These are phyloP conservation scores for Artibeus jamaicensis DNA, from an alignment of 2,797 vertebrate species.

Conservation along the genomic window DNA sequence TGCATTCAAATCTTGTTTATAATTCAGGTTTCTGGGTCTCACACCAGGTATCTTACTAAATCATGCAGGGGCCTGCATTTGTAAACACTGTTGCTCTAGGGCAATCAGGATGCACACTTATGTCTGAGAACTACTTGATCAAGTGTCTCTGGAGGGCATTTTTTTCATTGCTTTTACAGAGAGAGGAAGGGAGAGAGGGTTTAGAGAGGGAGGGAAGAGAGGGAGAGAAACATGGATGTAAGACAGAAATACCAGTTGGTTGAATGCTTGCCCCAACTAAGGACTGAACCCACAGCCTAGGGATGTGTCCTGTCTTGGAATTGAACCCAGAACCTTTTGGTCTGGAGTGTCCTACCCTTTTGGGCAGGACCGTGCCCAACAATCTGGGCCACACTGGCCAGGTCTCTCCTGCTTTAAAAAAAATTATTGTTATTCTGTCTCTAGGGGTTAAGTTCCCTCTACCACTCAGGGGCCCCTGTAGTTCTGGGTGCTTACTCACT, in stretches of 20 bases:
- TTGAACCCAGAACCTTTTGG: background rate
- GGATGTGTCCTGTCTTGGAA: background rate
- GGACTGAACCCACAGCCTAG: background rate
- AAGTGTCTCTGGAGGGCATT: background rate
- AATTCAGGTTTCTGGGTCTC: background rate
- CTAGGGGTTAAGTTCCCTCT: background rate
- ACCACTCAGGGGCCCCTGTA: background rate
- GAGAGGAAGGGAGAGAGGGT: background rate
- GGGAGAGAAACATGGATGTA: background rate
- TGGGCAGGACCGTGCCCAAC: background rate
- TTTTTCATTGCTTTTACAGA: background rate
- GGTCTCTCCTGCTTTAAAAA: background rate
- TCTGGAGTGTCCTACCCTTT: no score
- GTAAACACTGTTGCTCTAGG: background rate
- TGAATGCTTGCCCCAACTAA: background rate
- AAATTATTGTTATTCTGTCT: constrained; percentile 23
- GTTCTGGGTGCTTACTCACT: background rate
- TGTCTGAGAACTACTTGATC: background rate
- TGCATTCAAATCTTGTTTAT: background rate
- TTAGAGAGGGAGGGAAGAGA: background rate
- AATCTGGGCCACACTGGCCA: background rate
- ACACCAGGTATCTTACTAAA: background rate
- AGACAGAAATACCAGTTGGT: background rate
- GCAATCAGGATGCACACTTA: background rate
- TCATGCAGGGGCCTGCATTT: background rate